Base-by-base conservation (phyloP, 2,797 vertebrate species). In the Hemibagrus guttatus region DNA sequence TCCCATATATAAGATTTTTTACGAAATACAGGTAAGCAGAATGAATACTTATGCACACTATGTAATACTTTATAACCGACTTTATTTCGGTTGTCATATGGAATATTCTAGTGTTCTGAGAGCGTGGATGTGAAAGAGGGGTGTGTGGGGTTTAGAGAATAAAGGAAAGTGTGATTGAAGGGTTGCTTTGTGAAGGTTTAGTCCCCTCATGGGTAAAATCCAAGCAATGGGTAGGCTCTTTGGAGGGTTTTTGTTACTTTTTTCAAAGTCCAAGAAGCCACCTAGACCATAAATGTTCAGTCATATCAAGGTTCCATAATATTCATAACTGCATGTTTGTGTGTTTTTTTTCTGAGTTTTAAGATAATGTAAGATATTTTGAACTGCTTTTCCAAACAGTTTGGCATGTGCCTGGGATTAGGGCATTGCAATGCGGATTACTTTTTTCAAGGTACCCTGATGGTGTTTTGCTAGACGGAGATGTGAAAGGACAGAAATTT, bases 331-430 rank as follows among this genome's bases (percentile, higher is more conserved):
- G 54, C 23, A 0, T 21, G 26, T 16, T 46, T 82, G 28, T n/a
- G 0, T 66, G 28, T 26, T 64, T 81, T 61, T 28, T 61, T 26
- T 39, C n/a, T 39, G 66, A 56, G 13, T 26, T 58, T 6, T 58
- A 26, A 49, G 49, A 61, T 35, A 31, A 80, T 42, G 56, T 17
- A 13, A 59, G 13, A 61, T 23, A 54, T 86, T 81, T 86, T 84
- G 87, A 90, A 91, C 81, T 79, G 86, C 87, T 80, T 52, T 85
- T 85, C 90, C 92, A 76, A 91, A 92, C 84, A 49, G 46, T 78
- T 88, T 92, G 93, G 91, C 96, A 94, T 92, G 92, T 95, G 96
- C 95, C 94, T 94, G 91, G 93, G 95, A 96, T 97, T 96, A 96
- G 91, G 91, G 92, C 89, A 95, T 93, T 94, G 96, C 94, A 95